A percentile compares a stretch with the other conserved stretches of the same genome.
These are phyloP conservation scores for Tinea semifulvella DNA, from an alignment of 2,888 invertebrate genomes.

Conservation along the genomic window DNA sequence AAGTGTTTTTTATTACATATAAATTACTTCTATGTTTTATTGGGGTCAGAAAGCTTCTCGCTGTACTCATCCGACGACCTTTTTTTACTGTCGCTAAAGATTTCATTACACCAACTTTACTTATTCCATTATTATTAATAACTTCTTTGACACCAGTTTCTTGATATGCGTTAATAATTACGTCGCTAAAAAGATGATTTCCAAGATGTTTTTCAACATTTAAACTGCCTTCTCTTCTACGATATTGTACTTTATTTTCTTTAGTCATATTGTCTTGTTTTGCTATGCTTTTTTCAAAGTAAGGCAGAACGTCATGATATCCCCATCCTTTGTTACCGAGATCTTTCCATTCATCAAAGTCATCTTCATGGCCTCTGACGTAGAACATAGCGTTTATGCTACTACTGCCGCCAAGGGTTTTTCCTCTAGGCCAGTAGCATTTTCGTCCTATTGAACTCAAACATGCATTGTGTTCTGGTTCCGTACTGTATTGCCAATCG, in stretches of 20 bases:
- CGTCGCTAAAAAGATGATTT: slow-evolving; percentile 19
- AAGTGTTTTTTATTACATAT: slow-evolving; percentile 42
- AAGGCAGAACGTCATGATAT: slow-evolving; percentile 66
- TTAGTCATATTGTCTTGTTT: slow-evolving; percentile 14
- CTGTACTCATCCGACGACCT: slow-evolving; percentile 75
- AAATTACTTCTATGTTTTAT: slow-evolving; percentile 29
- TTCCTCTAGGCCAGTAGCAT: slow-evolving; percentile 72
- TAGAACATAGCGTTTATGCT: slow-evolving; percentile 70
- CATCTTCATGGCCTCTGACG: slow-evolving; percentile 63
- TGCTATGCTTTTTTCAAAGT: slow-evolving; percentile 39
- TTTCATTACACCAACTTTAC: slow-evolving; percentile 79
- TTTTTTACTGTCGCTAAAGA: slow-evolving; percentile 74
- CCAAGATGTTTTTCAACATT: slow-evolving; percentile 34
- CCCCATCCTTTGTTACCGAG: slow-evolving; percentile 68
- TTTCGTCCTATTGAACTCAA: slow-evolving; percentile 64
- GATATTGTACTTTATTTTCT: slow-evolving; percentile 19
- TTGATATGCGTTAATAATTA: slow-evolving; percentile 30
- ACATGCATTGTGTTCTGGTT: slow-evolving; percentile 75
- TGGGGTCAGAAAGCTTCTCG: slow-evolving; percentile 72
- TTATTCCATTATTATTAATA: slow-evolving; percentile 77
- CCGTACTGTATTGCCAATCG: slow-evolving; percentile 85
- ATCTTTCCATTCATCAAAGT: slow-evolving; percentile 59
- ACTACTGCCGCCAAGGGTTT: slow-evolving; percentile 68
- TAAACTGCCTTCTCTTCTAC: slow-evolving; percentile 36
- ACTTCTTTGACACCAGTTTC: slow-evolving; percentile 63